Base-by-base conservation (phyloP, 2,113 vertebrate species). In the Lethenteron reissneri region DNA sequence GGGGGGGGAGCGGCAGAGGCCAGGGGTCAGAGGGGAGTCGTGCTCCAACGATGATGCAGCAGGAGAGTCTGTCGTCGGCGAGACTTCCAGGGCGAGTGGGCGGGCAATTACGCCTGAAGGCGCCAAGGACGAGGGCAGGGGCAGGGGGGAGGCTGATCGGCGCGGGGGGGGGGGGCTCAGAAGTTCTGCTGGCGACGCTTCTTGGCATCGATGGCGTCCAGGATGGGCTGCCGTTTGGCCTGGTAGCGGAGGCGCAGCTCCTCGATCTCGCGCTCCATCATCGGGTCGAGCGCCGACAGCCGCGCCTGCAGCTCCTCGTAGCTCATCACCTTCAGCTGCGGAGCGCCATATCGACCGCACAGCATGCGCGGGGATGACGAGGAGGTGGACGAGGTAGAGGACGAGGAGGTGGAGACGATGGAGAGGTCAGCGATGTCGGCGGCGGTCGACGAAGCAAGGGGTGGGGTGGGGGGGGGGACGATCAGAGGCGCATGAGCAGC, bases 211-310 rank as follows among this genome's bases (percentile, higher is more conserved):
- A 95, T 96, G 77, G 89, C 89, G 1, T 96, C 91, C 14, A 92
- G 80, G 81, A 96, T 96, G 0, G 90, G 90, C 80, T 90, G 85
- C 56, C 90, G 81, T 80, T 96, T 95, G 1, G 89, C 83, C 57
- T 89, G 88, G 80, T 96, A 95, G 72, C 89, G 87, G 80, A 89
- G 90, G 3, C 80, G 87, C 70, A 96, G 92, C 78, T 95, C 89
- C 79, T 95, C 87, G 2, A 96, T 92, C 80, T 96, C 91, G 79
- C 87, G 89, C 79, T 94, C 89, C 91, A 96, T 96, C 84, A 92
- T 88, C 74, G 91, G 91, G 76, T 92, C 89, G 56, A 96, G 84
- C 11, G 89, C 85, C 8, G 80, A 77, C 2, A 96, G 84, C 72
- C 84, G 80, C 74, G 79, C 77, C 75, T 84, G 84, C 1, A 96